Conservation (phyloP, 2,888 invertebrate genomes). For the Clivina fossor region DNA sequence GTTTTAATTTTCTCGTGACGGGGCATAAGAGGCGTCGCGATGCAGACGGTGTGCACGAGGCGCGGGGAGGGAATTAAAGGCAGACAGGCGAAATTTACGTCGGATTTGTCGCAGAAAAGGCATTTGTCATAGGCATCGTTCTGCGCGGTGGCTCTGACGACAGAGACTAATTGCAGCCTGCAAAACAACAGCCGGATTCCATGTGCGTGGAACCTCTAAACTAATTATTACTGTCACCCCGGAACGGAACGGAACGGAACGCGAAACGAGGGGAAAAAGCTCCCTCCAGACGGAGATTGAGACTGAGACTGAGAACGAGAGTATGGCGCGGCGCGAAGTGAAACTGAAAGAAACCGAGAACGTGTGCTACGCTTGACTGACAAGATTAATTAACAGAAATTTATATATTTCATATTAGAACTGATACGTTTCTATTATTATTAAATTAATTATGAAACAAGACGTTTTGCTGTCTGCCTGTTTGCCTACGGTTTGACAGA, state of each 20-base stretch:
- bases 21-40: no score
- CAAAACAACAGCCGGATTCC: constrained; percentile 27
- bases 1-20: constrained; percentile 25
- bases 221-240: constrained; percentile 28
- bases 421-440: not conserved
- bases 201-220: constrained; percentile 29
- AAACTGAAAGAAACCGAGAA: not conserved
- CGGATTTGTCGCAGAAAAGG: constrained; percentile 25
- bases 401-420: not conserved
- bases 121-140: constrained; percentile 27
- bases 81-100: constrained; percentile 4
- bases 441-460: not conserved
- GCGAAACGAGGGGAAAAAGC: not conserved
- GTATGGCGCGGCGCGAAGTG: not conserved
- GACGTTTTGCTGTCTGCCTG: not conserved
- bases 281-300: no score
- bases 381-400: not conserved
- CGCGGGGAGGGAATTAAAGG: constrained; percentile 1
- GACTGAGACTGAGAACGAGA: not conserved
- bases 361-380: not conserved
- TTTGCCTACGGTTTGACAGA: not conserved
- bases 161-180: constrained; percentile 27
- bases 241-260: no score
- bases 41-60: no score
- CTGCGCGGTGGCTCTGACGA: constrained; percentile 20